Evolutionary conservation across 2,888 invertebrate species (phyloP).

Genomic region (Drosophila sordidapex): DNA sequence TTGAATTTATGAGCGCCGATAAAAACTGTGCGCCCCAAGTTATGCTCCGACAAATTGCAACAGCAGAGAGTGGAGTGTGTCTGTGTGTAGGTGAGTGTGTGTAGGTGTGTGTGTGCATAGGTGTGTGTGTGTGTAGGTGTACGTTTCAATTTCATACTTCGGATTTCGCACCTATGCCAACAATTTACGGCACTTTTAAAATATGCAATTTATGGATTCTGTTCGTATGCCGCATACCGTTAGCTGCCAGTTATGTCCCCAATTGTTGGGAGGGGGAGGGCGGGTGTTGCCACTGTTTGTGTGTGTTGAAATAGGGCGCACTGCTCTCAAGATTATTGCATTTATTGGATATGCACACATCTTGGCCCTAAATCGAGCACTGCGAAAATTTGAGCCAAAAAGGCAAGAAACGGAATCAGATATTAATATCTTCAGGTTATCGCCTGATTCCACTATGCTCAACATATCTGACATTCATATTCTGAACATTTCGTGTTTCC

Average conservation of each 20-base stretch:
- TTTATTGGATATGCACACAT: conserved; percentile 16
- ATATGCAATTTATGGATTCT: conserved; percentile 70
- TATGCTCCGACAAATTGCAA: conserved; percentile 63
- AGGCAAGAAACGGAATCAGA: background rate
- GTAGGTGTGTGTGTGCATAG: background rate
- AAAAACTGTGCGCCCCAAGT: conserved; percentile 63
- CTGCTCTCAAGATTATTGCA: conserved; percentile 32
- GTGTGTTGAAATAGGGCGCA: conserved; percentile 27
- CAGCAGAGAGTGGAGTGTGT: background rate
- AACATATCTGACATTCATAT: background rate
- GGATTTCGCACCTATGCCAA: conserved; percentile 65
- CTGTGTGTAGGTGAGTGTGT: background rate
- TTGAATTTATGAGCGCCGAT: conserved; percentile 57
- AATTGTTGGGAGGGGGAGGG: background rate
- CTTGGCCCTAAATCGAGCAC: background rate
- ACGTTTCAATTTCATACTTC: conserved; percentile 61
- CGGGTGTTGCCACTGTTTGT: conserved; percentile 9
- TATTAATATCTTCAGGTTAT: background rate
- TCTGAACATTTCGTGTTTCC: background rate
- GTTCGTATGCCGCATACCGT: conserved; percentile 13
- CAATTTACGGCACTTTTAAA: conserved; percentile 75
- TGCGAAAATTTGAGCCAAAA: background rate
- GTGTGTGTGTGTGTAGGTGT: background rate
- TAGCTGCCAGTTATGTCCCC: background rate
- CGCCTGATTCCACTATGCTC: background rate